Evolutionary conservation across 2,113 vertebrate species (phyloP).

Genomic region (Lagopus muta): DNA sequence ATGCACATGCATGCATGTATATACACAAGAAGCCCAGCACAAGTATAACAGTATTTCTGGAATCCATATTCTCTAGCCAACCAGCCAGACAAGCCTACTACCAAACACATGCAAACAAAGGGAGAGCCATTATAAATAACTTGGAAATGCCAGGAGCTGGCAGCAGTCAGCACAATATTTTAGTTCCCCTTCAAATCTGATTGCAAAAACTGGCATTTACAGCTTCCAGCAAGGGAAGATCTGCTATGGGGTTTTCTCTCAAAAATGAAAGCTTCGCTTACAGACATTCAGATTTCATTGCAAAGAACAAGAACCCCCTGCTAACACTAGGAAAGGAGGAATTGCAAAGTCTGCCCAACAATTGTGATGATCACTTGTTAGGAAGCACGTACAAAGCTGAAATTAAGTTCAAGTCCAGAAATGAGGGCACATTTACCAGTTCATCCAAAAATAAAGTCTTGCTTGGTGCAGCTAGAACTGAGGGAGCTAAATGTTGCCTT

Average conservation of each 20-base stretch:
- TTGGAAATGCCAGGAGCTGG: slow-evolving; percentile 26
- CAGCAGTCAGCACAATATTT: not conserved
- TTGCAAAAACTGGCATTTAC: not conserved
- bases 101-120: not conserved
- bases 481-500: not conserved
- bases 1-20: not conserved
- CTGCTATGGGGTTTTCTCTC: not conserved
- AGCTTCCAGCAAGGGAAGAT: not conserved
- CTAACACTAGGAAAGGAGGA: not conserved
- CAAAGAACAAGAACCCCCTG: not conserved
- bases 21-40: not conserved
- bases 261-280: not conserved
- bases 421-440: not conserved
- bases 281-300: not conserved
- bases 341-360: not conserved
- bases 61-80: not conserved
- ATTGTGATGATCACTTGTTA: not conserved
- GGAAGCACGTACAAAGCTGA: not conserved
- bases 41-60: not conserved
- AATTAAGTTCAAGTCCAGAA: not conserved
- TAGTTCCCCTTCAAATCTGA: not conserved
- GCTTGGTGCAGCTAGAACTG: not conserved
- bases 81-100: slow-evolving; percentile 8
- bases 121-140: not conserved
- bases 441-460: not conserved